Percentiles rank a stretch among this genome's conserved stretches.
Conservation (phyloP, 1,140 invertebrate genomes). For the Ectropis grisescens region DNA sequence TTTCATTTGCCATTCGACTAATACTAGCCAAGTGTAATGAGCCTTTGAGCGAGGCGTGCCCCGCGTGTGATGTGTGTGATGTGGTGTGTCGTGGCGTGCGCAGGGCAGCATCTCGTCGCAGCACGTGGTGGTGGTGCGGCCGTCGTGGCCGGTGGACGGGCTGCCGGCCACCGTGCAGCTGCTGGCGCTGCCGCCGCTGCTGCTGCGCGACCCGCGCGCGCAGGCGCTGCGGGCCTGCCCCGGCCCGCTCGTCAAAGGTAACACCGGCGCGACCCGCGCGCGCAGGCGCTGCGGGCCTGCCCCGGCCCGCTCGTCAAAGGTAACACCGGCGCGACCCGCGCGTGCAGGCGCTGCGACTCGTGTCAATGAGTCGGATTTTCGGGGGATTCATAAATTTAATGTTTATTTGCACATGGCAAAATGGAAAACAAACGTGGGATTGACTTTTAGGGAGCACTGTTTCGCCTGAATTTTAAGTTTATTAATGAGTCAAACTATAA, state of each 20-base stretch:
- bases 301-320: constrained; percentile 82
- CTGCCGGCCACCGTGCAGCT: constrained; percentile 81
- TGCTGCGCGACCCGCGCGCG: constrained; percentile 72
- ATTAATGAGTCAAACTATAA: no score
- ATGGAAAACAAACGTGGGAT: no score
- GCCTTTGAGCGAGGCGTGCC: no score
- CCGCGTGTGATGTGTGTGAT: no score
- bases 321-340: constrained; percentile 1
- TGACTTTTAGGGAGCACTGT: no score
- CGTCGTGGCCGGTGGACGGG: constrained; percentile 81
- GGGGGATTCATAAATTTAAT: no score
- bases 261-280: constrained; percentile 1
- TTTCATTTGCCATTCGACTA: no score
- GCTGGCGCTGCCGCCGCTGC: constrained; percentile 72
- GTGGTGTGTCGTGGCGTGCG: not conserved
- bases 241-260: constrained; percentile 79
- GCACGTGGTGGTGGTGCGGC: constrained; percentile 78
- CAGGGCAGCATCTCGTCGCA: constrained; percentile 76
- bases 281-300: constrained; percentile 77
- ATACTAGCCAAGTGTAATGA: no score
- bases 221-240: constrained; percentile 80
- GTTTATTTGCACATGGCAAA: no score
- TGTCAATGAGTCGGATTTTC: no score
- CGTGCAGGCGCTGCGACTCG: no score
- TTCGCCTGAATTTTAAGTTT: constrained; percentile 3